Base-by-base conservation (phyloP, 2,888 invertebrate species). In the Campopleginae sp. region DNA sequence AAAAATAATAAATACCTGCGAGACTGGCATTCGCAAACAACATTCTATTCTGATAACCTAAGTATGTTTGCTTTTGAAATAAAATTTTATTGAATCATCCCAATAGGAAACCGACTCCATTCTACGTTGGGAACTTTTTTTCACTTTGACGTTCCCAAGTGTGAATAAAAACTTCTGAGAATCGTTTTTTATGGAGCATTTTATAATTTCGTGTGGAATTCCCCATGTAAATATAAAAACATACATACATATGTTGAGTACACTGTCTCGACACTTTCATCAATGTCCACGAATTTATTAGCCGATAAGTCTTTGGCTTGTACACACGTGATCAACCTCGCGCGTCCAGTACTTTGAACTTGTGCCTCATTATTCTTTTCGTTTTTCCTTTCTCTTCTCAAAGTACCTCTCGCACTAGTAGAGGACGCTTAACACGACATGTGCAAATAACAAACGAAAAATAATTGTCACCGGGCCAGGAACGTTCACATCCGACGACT, bases 201-300 rank as follows among this genome's bases (percentile, higher is more conserved):
- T 4, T 51, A 10, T 10, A 51, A 33, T 19, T 48, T 2, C 12
- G 5, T 31, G 23, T 31, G 19, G 14, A 33, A 71, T 31, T 5
- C 33, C 71, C 31, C 51, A 33, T 48, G 12, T 7, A 17, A 33
- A 42, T 0, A 68, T 44, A 42, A 23, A 42, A 38, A 48, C 12
- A 46, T 17, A 6, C 19, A 23, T 38, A 17, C n/a, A 74, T 46
- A n/a, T 63, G n/a, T 8, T 12, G 12, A 17, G 19, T 38, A 14
- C 66, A 23, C 38, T 42, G 82, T 76, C 76, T 82, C 76, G 63
- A 82, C 82, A 63, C 14, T 31, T 82, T 82, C 71, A 70, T 71
- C 70, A 33, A 82, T 76, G 51, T 82, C 71, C 48, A 51, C 23
- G n/a, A 76, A 76, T 82, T 63, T 76, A 82, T 82, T 68, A 46